Base-by-base conservation (phyloP, 1,140 invertebrate species). In the Globodera ellingtonae region DNA sequence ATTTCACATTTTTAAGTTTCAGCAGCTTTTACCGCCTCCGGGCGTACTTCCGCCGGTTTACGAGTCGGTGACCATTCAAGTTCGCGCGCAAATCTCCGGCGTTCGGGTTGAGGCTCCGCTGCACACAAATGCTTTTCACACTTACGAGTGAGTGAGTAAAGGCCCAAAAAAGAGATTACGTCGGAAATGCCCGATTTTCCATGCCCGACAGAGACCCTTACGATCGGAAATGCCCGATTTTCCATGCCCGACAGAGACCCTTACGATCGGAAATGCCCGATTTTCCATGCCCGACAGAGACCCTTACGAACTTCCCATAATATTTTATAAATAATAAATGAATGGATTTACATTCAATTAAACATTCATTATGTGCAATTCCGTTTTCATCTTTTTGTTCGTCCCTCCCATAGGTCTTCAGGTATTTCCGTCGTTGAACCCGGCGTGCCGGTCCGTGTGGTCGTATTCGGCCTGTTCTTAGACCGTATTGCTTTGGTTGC, bases 381-480 rank as follows among this genome's bases (percentile, higher is more conserved):
- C n/a, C 62, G 7, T 52, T 24, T 18, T n/a, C 13, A 15, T 21
- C 21, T 81, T 48, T 80, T 71, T 4, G n/a, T 48, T 81, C 46
- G 73, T 79, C 71, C 47, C 15, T 21, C 21, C 62, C 10, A 59
- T 66, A 89, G 86, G 24, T 50, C 83, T 13, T 86, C 87, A 35
- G 77, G 87, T 62, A 82, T 86, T 46, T 86, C 75, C 73, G 84
- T 89, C 47, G 86, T 87, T 6, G 85, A 87, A 62, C 86, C 86
- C 21, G 81, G 81, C 65, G 67, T 75, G 10, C 50, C 75, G 35
- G 79, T 89, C 56, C 73, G 80, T 24, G 86, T 87, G 18, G 86
- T 87, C 44, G 46, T 87, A 15, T 88, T 89, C 73, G 86, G 86
- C 6, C 87, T 80, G 67, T 87, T 83, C 82, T 67, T 87, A 46